These are phyloP conservation scores for Amiota mariae DNA, from an alignment of 2,888 invertebrate genomes.

Conservation along the genomic window DNA sequence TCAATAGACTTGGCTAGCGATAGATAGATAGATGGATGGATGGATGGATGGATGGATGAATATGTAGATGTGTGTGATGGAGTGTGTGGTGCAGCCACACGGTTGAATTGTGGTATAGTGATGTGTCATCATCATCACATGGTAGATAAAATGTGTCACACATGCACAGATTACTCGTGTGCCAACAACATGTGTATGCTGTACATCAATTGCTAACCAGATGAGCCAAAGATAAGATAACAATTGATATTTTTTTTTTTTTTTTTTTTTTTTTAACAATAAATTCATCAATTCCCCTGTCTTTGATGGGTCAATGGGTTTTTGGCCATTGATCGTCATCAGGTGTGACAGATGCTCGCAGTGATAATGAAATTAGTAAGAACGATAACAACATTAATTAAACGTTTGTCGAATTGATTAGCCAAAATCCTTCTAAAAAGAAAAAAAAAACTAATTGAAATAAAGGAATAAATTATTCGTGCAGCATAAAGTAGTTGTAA, in stretches of 20 bases:
- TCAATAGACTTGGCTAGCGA: background rate
- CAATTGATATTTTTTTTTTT: too few relatives aligned
- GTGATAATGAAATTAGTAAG: constrained; percentile 19
- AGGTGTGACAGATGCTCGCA: constrained; percentile 7
- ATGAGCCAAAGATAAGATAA: too few relatives aligned
- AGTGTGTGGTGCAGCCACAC: background rate
- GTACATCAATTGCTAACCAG: too few relatives aligned
- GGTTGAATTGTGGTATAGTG: background rate
- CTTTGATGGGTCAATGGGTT: background rate
- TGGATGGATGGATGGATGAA: too few relatives aligned
- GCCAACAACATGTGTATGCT: background rate
- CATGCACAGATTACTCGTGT: background rate
- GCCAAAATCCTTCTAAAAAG: background rate
- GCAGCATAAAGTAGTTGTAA: too few relatives aligned
- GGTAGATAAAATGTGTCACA: too few relatives aligned
- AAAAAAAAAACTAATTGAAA: background rate
- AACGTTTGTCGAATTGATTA: constrained; percentile 6
- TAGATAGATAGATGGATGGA: background rate
- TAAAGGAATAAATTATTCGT: background rate
- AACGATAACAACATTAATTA: constrained; percentile 14
- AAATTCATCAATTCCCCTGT: background rate
- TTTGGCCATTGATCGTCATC: constrained; percentile 17
- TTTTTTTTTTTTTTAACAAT: constrained; percentile 8
- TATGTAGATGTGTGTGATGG: background rate
- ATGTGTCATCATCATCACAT: background rate